Evolutionary conservation across 2,888 invertebrate species (phyloP), one percentile per base, ranked within the genome.

Genomic region (Dorcus parallelipipedus): DNA sequence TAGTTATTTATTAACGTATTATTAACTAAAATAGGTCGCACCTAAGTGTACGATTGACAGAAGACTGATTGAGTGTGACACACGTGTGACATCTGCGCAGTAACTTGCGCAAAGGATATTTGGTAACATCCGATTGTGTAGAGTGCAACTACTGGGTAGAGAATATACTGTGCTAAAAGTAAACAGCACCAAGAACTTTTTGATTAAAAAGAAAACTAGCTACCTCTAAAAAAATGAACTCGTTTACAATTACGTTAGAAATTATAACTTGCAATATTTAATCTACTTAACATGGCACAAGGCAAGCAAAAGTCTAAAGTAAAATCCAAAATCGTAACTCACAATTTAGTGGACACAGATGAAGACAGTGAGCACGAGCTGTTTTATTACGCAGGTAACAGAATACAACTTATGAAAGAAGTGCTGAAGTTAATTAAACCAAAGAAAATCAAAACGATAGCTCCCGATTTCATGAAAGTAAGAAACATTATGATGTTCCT

Each of bases 361-460:
- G 73, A 72, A 45, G 73, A 71, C 5, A 73, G 72, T 59, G 75
- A 75, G 64, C 76, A 78, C 61, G 79, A 78, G 67, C 64, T 79
- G 33, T 75, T 72, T 9, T 69, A 72, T 66, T 78, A 78, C 61
- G 62, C 72, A 3, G 73, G 76, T 53, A 77, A 79, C 66, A 65
- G 77, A 51, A 75, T 79, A 6, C 76, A 75, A 63, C 62, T 79
- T 40, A 79, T 79, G 78, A 78, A 78, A 64, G 74, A 79, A 65
- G 73, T 78, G 14, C 65, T 78, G 51, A 78, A 77, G 66, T 72
- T 76, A 33, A 71, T 79, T 3, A 78, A 77, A 64, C 73, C 77
- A 0, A 78, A 75, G 59, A 77, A 77, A 69, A 78, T 79, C 43
- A 77, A 74, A 65, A 61, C 68, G 14, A 76, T 78, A 72, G 76